Evolutionary conservation across 2,888 invertebrate genomes (phyloP).

Genomic region (Drosophila aldrichi): DNA sequence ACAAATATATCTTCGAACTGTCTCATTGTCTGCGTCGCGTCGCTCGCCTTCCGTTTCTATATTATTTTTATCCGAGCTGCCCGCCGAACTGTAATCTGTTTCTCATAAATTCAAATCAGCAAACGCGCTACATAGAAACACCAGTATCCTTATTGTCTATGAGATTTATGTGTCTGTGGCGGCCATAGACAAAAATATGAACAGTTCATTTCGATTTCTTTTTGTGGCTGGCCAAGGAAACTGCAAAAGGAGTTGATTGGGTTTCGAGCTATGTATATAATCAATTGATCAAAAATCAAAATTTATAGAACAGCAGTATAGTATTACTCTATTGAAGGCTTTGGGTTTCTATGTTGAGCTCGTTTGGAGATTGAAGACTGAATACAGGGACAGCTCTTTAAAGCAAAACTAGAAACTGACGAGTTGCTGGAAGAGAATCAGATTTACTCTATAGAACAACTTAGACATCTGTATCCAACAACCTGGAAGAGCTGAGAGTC

Average conservation of each 20-base stretch:
- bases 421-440: too few relatives aligned
- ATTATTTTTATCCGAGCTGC: slow-evolving; percentile 33
- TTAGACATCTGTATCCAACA: not conserved
- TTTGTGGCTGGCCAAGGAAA: not conserved
- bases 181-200: slow-evolving; percentile 69
- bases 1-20: slow-evolving; percentile 26
- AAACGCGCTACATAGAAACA: slow-evolving; percentile 41
- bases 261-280: not conserved
- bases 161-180: slow-evolving; percentile 82
- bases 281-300: not conserved
- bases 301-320: not conserved
- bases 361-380: too few relatives aligned
- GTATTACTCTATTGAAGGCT: not conserved
- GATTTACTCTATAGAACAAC: not conserved
- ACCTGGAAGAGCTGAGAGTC: too few relatives aligned
- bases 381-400: too few relatives aligned
- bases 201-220: slow-evolving; percentile 56
- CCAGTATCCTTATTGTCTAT: slow-evolving; percentile 50
- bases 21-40: slow-evolving; percentile 33
- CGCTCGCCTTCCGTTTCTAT: slow-evolving; percentile 28
- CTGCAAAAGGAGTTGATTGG: not conserved
- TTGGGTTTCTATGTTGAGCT: not conserved
- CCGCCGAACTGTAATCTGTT: slow-evolving; percentile 77
- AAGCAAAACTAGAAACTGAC: too few relatives aligned
- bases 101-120: slow-evolving; percentile 83